phyloP scores from a whole-genome alignment of 2,113 vertebrate genomes.

The Odocoileus virginianus region DNA sequence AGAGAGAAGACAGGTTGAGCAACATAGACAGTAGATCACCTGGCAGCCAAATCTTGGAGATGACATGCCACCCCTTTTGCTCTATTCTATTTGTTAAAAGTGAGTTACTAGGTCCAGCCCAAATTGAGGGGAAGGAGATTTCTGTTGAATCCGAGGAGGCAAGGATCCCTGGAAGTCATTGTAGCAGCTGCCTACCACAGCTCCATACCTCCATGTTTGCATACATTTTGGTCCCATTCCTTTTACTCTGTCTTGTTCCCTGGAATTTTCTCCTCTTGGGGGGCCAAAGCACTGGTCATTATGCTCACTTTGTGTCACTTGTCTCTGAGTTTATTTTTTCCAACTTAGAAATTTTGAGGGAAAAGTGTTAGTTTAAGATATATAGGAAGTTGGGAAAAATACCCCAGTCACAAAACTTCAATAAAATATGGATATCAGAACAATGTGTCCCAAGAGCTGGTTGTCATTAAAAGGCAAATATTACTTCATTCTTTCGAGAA shows the following conservation, averaged over 20 bases:
- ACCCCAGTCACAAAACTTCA: neutral
- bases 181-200: neutral
- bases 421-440: neutral
- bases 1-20: neutral
- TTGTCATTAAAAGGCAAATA: neutral
- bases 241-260: neutral
- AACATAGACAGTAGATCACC: neutral
- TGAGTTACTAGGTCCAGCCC: neutral
- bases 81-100: neutral
- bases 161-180: neutral
- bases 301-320: neutral
- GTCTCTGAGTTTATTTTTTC: neutral
- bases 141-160: neutral
- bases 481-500: neutral
- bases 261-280: neutral
- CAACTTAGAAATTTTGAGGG: neutral
- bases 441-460: neutral
- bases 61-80: neutral
- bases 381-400: neutral
- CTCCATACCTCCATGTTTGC: neutral
- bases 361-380: neutral
- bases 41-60: neutral
- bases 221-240: neutral
- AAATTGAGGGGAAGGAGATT: neutral
- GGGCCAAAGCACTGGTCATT: neutral